Evolutionary conservation across 2,888 invertebrate species (phyloP).

Genomic region (Poecilus cupreus): DNA sequence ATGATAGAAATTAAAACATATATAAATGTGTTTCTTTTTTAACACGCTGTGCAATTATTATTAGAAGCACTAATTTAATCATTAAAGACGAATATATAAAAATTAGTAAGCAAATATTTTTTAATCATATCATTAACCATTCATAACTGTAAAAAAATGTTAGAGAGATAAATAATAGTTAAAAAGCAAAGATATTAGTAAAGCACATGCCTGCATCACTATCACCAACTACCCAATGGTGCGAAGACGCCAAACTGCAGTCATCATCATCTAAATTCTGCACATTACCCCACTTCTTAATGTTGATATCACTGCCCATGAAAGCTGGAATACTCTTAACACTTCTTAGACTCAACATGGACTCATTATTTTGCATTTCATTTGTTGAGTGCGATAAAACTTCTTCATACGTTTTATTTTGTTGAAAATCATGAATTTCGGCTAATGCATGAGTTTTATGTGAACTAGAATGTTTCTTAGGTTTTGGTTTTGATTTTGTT

Average conservation of each 20-base stretch:
- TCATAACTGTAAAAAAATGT: background rate
- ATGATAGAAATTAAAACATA: background rate
- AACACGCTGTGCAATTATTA: too few species aligned
- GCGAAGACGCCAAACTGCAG: slow-evolving; percentile 57
- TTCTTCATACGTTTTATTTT: slow-evolving; percentile 51
- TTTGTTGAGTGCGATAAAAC: slow-evolving; percentile 61
- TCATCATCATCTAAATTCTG: slow-evolving; percentile 67
- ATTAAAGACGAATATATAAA: too few species aligned
- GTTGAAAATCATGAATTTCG: slow-evolving; percentile 62
- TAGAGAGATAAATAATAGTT: slow-evolving; percentile 57
- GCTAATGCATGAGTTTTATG: slow-evolving; percentile 44
- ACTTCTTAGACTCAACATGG: slow-evolving; percentile 66
- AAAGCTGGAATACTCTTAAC: slow-evolving; percentile 67
- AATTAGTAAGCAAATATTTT: too few species aligned
- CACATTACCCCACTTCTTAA: slow-evolving; percentile 69
- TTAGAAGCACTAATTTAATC: too few species aligned
- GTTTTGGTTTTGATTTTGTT: background rate
- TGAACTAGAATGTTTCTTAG: background rate
- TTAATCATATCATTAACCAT: too few species aligned
- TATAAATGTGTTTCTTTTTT: background rate
- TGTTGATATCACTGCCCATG: slow-evolving; percentile 61
- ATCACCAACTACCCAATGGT: slow-evolving; percentile 69
- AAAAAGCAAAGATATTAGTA: slow-evolving; percentile 62
- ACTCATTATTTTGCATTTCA: slow-evolving; percentile 33
- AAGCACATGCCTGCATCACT: slow-evolving; percentile 71